Conservation (phyloP, 2,888 invertebrate genomes). For the Nasonovia ribisnigri region DNA sequence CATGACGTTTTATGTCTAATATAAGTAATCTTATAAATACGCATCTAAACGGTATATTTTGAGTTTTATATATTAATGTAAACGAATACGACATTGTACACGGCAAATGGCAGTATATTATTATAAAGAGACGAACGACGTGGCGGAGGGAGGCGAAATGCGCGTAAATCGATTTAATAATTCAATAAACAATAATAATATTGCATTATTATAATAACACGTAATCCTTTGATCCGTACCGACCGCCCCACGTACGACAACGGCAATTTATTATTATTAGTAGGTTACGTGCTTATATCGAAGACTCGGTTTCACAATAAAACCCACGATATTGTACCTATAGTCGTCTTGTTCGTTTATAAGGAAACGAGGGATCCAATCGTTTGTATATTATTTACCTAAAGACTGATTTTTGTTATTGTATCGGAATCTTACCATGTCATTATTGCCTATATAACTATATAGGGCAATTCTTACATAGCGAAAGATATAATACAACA, state of each 20-base stretch:
- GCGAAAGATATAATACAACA: background rate
- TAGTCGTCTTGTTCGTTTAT: background rate
- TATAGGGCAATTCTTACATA: background rate
- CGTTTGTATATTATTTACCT: background rate
- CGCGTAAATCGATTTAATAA: background rate
- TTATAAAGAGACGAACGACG: background rate
- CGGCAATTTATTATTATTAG: background rate
- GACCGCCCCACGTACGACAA: background rate
- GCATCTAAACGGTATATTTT: too few relatives aligned
- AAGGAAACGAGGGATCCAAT: background rate
- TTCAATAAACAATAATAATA: background rate
- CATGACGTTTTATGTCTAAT: background rate
- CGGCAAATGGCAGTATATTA: background rate
- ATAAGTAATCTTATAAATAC: too few relatives aligned
- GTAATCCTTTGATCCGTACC: background rate
- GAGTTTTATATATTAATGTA: background rate
- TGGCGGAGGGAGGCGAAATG: background rate
- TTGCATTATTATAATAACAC: background rate
- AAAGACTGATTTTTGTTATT: background rate
- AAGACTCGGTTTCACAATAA: background rate
- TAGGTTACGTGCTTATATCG: background rate
- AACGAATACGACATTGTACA: background rate
- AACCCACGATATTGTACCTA: background rate
- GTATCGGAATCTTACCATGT: background rate
- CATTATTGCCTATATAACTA: background rate